Evolutionary conservation across 2,797 vertebrate genomes (phyloP), one percentile per base, ranked within the genome.

Genomic region (Gephyroberyx darwinii): DNA sequence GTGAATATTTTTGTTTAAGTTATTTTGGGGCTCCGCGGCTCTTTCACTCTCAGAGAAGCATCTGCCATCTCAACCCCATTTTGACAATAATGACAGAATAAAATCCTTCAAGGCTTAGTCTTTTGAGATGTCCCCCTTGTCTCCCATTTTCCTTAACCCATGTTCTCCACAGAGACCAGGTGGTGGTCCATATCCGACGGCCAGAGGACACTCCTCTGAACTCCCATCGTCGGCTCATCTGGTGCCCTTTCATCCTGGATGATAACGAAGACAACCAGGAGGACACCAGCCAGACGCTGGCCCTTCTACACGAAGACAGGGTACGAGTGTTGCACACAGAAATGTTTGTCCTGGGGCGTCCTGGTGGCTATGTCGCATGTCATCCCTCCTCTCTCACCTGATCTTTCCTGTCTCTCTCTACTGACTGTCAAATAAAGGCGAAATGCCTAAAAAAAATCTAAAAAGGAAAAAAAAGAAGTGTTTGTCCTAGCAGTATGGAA

Each of bases 171-270:
- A 99, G 98, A 89, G 97, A 99, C 86, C 95, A 99, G 89, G 94
- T 98, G 51, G 77, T 99, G 62, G 93, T 98, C 78, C 95, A 99
- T 71, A 94, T 99, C 75, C 95, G 90, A 56, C 90, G 95, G 31
- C 95, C 96, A 39, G 96, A 97, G 7, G 93, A 93, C 12, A 96
- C 95, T 0, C 94, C 94, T 0, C 84, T 98, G 75, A 98, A 96
- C 86, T 96, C 94, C 41, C 95, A 96, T 77, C 94, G 96, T 12
- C 95, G 98, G 47, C 96, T 99, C 80, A 98, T 99, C 84, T 99
- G 98, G 98, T 99, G 97, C 66, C 98, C 98, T 2, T 98, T 96
- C 86, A 98, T 99, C 84, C 95, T 94, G 0, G 98, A 99, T 6
- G 97, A 99, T 65, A 97, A 86, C 0, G 98, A 99, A 58, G 97